Conservation (phyloP, 1,140 invertebrate genomes). For the Heliothis virescens region DNA sequence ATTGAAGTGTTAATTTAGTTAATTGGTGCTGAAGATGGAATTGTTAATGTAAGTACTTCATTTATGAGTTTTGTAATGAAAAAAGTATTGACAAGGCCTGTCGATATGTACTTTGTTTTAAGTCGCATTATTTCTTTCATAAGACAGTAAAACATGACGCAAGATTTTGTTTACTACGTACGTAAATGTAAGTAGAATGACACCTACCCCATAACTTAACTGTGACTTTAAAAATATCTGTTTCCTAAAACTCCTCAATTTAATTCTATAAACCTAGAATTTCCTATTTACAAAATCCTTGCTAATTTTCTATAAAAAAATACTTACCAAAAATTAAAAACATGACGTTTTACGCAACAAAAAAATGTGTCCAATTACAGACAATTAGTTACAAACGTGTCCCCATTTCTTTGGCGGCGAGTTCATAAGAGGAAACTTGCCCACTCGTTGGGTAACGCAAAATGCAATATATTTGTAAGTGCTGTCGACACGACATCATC, state of each 20-base stretch:
- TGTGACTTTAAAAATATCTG: too few species aligned
- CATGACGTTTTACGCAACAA: neutral
- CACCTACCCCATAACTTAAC: too few species aligned
- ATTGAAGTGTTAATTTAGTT: conserved; percentile 27
- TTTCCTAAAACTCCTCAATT: too few species aligned
- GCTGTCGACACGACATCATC: conserved; percentile 52
- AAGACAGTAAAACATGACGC: too few species aligned
- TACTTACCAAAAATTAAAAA: neutral
- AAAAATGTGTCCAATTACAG: conserved; percentile 34
- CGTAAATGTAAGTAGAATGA: too few species aligned
- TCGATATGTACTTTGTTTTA: too few species aligned
- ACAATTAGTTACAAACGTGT: conserved; percentile 56
- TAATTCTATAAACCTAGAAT: too few species aligned
- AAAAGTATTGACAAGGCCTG: too few species aligned
- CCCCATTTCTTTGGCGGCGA: conserved; percentile 48
- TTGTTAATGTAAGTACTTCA: conserved; percentile 15
- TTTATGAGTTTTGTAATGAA: too few species aligned
- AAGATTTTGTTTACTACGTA: too few species aligned
- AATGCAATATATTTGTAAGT: conserved; percentile 53
- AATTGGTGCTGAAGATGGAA: conserved; percentile 11
- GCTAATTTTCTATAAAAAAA: neutral
- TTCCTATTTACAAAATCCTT: too few species aligned
- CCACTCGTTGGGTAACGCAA: conserved; percentile 51
- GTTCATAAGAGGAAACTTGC: conserved; percentile 54
- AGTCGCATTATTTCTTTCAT: too few species aligned